phyloP scores from a whole-genome alignment of 2,888 invertebrate species.

The Xestia xanthographa region DNA sequence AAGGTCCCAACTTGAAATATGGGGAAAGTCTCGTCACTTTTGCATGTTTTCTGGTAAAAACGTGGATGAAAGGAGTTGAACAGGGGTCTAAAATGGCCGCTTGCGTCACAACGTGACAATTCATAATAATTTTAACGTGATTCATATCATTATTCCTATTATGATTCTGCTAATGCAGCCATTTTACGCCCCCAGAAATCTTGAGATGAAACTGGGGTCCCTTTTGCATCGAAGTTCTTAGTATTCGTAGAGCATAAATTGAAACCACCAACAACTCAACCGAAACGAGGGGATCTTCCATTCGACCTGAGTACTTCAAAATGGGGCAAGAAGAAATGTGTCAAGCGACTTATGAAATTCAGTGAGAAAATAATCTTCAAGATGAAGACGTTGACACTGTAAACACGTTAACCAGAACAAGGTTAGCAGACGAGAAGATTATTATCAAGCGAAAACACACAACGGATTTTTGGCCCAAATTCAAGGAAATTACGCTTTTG shows the following conservation, averaged over 20 bases:
- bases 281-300: background rate
- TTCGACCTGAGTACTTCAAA: conserved; percentile 5
- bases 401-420: conserved; percentile 53
- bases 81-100: no score
- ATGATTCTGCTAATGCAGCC: no score
- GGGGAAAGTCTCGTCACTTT: background rate
- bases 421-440: conserved; percentile 52
- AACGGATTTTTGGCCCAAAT: conserved; percentile 60
- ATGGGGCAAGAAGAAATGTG: conserved; percentile 33
- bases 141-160: no score
- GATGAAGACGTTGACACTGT: conserved; percentile 44
- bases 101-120: no score
- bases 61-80: no score
- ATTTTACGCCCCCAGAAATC: background rate
- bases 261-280: background rate
- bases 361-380: conserved; percentile 35
- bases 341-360: conserved; percentile 37
- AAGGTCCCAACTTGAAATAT: background rate
- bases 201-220: background rate
- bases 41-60: background rate
- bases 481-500: conserved; percentile 49
- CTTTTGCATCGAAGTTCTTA: background rate
- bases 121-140: no score
- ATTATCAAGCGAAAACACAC: conserved; percentile 56
- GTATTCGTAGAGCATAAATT: background rate